Base-by-base conservation (phyloP, 2,888 invertebrate genomes). In the Nomada hirtipes region DNA sequence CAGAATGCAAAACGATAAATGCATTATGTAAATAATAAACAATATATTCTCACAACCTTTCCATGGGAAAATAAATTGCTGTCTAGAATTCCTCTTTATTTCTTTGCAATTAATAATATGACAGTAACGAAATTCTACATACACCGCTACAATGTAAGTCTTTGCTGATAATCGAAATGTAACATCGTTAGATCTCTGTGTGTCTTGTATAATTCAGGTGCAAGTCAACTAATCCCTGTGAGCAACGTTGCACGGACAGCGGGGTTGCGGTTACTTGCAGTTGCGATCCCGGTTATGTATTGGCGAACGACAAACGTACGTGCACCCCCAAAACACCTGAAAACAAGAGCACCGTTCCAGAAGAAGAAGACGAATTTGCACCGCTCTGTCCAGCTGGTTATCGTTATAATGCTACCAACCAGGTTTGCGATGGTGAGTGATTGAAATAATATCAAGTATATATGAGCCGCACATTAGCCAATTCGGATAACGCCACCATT, bases 191-290 rank as follows among this genome's bases (percentile, higher is more conserved):
- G 44, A 23, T 55, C 11, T 53, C 13, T 7, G 20, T 20, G 20
- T 20, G 20, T 59, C 11, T 52, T 36, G 29, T 72, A 44, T 75
- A 20, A 59, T 73, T 23, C 47, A 93, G 96, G 85, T 97, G 97
- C 88, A 95, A 95, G 86, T 94, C 94, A 11, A 86, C 84, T 9
- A 97, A 97, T 91, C 96, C 96, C 0, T 97, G 97, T 90, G 96
- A 97, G 75, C 97, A 97, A 85, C 95, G 95, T 59, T 97, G 97
- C 91, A 94, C 95, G 3, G 97, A 97, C 90, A 96, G 96, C 18
- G 97, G 96, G 0, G 93, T 95, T 0, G 95, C 96, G 0, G 95
- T 97, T 1, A 95, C 95, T 86, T 98, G 98, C 91, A 95, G 96
- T 0, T 98, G 98, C 90, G 94, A 95, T 72, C 94, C 95, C 82